Evolutionary conservation across 2,888 invertebrate genomes (phyloP).

Genomic region (Cantharis nigra): DNA sequence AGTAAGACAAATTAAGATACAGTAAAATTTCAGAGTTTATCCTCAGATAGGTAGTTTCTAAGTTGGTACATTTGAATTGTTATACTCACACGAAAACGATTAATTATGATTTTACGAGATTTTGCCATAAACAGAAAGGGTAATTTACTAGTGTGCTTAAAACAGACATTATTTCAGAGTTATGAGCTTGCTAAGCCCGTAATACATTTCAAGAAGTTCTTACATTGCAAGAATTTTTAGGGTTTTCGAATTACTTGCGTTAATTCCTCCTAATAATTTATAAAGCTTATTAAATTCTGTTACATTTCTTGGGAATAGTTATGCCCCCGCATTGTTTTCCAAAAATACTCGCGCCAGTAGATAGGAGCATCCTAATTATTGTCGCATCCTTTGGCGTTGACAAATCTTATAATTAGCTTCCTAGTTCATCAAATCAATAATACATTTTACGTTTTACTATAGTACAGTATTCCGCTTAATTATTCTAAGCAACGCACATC

Average conservation of each 20-base stretch:
- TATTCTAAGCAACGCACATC: slow-evolving; percentile 22
- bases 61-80: slow-evolving; percentile 16
- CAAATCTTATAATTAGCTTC: neutral
- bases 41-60: neutral
- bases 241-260: slow-evolving; percentile 25
- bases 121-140: slow-evolving; percentile 30
- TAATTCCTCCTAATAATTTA: slow-evolving; percentile 25
- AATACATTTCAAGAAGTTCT: slow-evolving; percentile 28
- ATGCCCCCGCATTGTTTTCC: neutral
- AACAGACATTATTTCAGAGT: slow-evolving; percentile 29
- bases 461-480: slow-evolving; percentile 13
- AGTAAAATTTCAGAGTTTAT: neutral
- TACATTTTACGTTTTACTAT: neutral
- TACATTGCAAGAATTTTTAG: slow-evolving; percentile 27
- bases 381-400: neutral
- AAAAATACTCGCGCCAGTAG: neutral
- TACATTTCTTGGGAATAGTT: slow-evolving; percentile 3
- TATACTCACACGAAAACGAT: slow-evolving; percentile 23
- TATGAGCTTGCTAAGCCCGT: slow-evolving; percentile 29
- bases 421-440: neutral
- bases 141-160: slow-evolving; percentile 28
- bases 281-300: slow-evolving; percentile 23
- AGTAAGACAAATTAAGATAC: neutral
- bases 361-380: neutral
- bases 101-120: slow-evolving; percentile 31